Evolutionary conservation across 2,113 vertebrate genomes (phyloP).

Genomic region (Calypte anna): DNA sequence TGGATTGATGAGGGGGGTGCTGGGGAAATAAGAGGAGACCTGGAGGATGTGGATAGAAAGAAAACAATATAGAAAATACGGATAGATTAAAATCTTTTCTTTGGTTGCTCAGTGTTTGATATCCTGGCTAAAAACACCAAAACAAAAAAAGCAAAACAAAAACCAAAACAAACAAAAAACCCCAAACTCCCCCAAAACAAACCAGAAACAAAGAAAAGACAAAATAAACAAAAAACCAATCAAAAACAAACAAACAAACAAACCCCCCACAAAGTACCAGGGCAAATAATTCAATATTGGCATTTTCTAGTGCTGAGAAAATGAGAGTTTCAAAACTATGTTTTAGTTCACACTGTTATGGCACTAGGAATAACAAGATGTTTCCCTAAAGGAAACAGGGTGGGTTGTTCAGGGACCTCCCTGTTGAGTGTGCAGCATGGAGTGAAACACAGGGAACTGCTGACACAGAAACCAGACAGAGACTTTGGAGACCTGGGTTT

Average conservation of each 20-base stretch:
- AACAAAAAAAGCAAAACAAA: background rate
- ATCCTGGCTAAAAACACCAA: background rate
- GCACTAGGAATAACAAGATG: background rate
- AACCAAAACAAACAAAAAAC: background rate
- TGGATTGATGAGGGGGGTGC: background rate
- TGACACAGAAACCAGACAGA: background rate
- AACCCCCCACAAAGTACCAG: background rate
- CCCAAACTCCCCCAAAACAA: background rate
- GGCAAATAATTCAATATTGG: background rate
- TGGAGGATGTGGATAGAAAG: background rate
- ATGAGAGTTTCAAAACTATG: background rate
- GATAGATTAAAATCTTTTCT: background rate
- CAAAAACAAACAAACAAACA: background rate
- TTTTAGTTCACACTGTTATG: background rate
- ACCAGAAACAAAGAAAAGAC: background rate
- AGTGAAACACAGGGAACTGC: background rate
- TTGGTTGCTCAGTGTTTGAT: background rate
- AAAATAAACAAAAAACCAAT: background rate
- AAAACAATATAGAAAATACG: background rate
- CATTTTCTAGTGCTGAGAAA: background rate
- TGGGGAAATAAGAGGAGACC: background rate
- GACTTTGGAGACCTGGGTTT: background rate
- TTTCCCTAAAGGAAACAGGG: background rate
- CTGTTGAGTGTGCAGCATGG: fast-evolving
- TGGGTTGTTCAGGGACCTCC: background rate